Percentiles rank a stretch among this genome's conserved stretches.
These are phyloP conservation scores for Samia ricini DNA, from an alignment of 1,140 invertebrate genomes.

Conservation along the genomic window DNA sequence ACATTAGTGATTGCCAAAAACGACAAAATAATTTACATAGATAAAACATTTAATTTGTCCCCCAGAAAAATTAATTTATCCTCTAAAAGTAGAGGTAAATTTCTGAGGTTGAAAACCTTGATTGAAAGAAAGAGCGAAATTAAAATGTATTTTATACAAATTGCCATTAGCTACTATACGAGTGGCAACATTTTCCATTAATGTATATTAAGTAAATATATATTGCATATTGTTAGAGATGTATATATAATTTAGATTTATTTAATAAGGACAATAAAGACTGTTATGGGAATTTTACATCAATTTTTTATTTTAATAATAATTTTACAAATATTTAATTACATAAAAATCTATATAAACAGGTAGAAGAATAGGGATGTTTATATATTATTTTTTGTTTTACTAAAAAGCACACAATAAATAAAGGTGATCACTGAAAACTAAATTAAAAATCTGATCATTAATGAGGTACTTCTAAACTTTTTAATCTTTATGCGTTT, in stretches of 20 bases:
- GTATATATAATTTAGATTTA: slow-evolving; percentile 37
- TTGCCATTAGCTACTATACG: background rate
- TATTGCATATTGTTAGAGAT: slow-evolving; percentile 2
- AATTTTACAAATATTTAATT: background rate
- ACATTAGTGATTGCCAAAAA: no score
- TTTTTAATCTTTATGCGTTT: no score
- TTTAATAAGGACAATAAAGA: slow-evolving; percentile 62
- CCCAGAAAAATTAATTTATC: background rate
- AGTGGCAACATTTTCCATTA: background rate
- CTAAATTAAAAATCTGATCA: no score
- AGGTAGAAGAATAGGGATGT: background rate
- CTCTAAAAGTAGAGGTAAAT: background rate
- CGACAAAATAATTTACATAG: no score
- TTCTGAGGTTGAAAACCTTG: background rate
- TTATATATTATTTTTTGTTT: no score
- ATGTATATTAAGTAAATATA: background rate
- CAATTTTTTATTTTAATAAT: slow-evolving; percentile 13
- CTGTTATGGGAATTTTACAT: slow-evolving; percentile 58
- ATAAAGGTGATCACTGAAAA: no score
- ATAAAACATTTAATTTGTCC: background rate
- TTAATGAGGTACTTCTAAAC: no score
- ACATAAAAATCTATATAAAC: background rate
- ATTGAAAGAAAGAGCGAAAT: background rate
- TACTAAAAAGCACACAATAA: no score
- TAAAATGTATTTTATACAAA: background rate